Evolutionary conservation across 2,888 invertebrate species (phyloP), one percentile per base, ranked within the genome.

Genomic region (Xiphydria camelus): DNA sequence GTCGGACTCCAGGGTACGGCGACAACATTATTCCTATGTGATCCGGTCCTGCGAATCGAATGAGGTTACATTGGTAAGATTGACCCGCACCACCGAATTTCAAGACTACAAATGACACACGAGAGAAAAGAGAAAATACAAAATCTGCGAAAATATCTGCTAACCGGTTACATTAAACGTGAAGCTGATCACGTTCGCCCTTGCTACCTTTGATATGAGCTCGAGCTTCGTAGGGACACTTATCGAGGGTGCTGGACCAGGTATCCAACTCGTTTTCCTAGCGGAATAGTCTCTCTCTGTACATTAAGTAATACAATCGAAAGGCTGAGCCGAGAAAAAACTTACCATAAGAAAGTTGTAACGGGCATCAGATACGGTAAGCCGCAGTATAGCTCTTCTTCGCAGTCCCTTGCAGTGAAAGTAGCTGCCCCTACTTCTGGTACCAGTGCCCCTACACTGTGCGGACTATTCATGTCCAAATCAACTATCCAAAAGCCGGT

Each of bases 331-430:
- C n/a, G n/a, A n/a, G 9, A 22, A 45, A 33, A 49, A 35, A 53
- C 51, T 57, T 77, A 80, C 80, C 81, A 81, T 58, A 90, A 78
- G 62, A 88, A 83, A 38, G 82, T 78, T 47, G 83, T 78, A 56
- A 87, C 86, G 23, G 91, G 91, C 73, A 90, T 84, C 66, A 84
- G 82, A 77, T 88, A 91, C 9, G 91, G 90, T 75, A 87, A 78
- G 45, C 90, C 91, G 76, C 91, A 91, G 76, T 88, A 90, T 55
- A 85, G 75, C 72, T 83, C 80, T 44, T 78, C 76, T 37, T 77
- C 73, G 73, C 90, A 90, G 58, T 84, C 78, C 68, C 78, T 67
- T 12, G 75, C 67, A 18, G 80, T 77, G 41, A 76, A 59, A 55
- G 76, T 58, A 7, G 80, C 79, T 45, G 73, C 67, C 55, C 65